Base-by-base conservation (phyloP, 2,888 invertebrate genomes). In the Hydroisotoma schaefferi region DNA sequence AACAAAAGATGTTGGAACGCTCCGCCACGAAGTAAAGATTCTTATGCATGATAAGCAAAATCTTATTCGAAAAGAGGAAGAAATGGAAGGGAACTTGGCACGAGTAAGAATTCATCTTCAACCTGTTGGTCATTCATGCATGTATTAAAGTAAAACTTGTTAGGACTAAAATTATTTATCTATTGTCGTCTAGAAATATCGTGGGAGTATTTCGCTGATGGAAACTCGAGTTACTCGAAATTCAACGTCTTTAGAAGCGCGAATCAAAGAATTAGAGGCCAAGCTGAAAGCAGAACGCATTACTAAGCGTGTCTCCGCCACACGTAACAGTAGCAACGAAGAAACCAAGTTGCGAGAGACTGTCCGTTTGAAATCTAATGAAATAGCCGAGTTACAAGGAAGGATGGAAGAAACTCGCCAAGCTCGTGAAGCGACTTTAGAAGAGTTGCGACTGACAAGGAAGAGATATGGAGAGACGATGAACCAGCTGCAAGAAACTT, bases 141-240 rank as follows among this genome's bases (percentile, higher is more conserved):
- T 10, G 15, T 33, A 33, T 33, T 33, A 15, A 10, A 15, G 33
- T 33, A 33, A 33, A 33, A 33, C 33, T n/a, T 15, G 33, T 33
- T 33, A 33, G 15, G 33, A 33, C 33, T 33, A 6, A 15, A 10
- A 33, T 33, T 33, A 10, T 33, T 33, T 33, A 33, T 33, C 15
- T 10, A 6, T 33, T 33, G 33, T 10, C n/a, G 15, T 10, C 6
- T 27, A 52, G 52, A 37, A 29, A 10, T 52, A 37, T 22, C 52
- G 52, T 37, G 52, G 52, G 10, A 52, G 52, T 18, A 52, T 52
- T 33, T 52, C 52, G 20, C 27, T 37, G 12, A 52, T 52, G 29
- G 52, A 52, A 37, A 20, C 52, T 4, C 52, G 52, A 2, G 37
- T 52, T 12, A 37, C 38, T 18, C 33, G 26, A 8, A 52, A 52